Conservation (phyloP, 2,113 vertebrate genomes). For the Pleuronectes platessa region DNA sequence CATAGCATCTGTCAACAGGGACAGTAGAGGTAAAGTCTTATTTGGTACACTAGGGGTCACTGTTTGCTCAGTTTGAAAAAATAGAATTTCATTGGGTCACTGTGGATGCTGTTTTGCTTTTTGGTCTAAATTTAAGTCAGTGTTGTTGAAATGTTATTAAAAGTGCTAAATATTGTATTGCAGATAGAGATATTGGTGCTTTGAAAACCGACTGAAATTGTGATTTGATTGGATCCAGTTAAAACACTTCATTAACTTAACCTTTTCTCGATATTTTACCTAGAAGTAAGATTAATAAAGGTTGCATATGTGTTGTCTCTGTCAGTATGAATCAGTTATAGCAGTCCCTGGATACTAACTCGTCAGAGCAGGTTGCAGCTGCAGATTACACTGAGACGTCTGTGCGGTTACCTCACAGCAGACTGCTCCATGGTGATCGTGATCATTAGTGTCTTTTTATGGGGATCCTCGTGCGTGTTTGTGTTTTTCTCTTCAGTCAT, state of each 20-base stretch:
- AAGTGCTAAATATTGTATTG: not conserved
- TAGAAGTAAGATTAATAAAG: not conserved
- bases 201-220: not conserved
- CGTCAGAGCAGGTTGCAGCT: slow-evolving; percentile 48
- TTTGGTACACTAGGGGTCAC: slow-evolving; percentile 46
- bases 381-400: slow-evolving; percentile 57
- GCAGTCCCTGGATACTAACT: not conserved
- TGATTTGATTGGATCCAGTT: not conserved
- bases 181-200: not conserved
- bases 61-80: slow-evolving; percentile 41
- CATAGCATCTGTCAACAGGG: too few species aligned
- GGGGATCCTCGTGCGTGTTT: slow-evolving; percentile 61
- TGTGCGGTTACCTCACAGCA: slow-evolving; percentile 53
- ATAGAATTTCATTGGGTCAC: not conserved
- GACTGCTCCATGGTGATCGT: slow-evolving; percentile 59
- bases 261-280: not conserved
- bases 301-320: not conserved
- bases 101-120: not conserved
- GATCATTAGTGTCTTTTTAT: slow-evolving; percentile 71
- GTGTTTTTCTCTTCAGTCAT: slow-evolving; percentile 61
- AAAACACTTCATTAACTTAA: not conserved
- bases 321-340: not conserved
- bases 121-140: not conserved
- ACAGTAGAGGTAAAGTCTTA: not conserved
- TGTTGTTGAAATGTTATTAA: not conserved